Evolutionary conservation across 2,888 invertebrate genomes (phyloP), one percentile per base, ranked within the genome.

Genomic region (Penaeus monodon): DNA sequence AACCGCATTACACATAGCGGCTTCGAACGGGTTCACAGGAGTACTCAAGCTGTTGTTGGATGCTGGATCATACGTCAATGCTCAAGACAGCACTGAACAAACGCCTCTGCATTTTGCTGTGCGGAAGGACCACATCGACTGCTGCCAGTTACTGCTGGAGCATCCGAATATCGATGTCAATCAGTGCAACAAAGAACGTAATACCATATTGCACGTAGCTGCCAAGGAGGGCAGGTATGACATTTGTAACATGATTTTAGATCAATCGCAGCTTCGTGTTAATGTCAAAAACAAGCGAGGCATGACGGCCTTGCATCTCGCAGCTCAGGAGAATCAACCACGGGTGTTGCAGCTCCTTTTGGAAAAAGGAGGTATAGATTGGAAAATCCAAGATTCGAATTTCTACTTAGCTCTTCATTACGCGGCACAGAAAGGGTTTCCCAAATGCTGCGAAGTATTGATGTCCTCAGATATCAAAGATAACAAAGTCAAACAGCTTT

Each of bases 71-170:
- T 68, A 89, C 29, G 77, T 84, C 22, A 86, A 86, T 77, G 81
- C 86, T 38, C 73, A 77, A 29, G 84, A 88, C 38, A 81, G 66
- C 7, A 70, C 70, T 63, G 65, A 57, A 14, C 74, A 77, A 57
- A 84, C 88, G 10, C 84, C 89, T 22, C 82, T 89, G 17, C 89
- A 89, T 38, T 57, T 84, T 64, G 84, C 86, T 22, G 88, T 82
- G 10, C 68, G 73, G 6, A 84, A 88, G 64, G 85, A 86, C 24
- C 70, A 81, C n/a, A 7, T 64, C 24, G 14, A 29, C 24, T 88
- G 88, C 74, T 88, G 88, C 63, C 68, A 86, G 29, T 38, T 57
- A 14, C 86, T 89, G 44, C 74, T 89, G 22, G 66, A 77, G 29
- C 68, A 74, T 17, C 12, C n/a, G 17, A 49, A 70, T 20, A 66